Percentiles rank a stretch among this genome's conserved stretches.
These are phyloP conservation scores for Brachionus asplanchnoidis DNA, from an alignment of 1,140 invertebrate genomes.

Conservation along the genomic window DNA sequence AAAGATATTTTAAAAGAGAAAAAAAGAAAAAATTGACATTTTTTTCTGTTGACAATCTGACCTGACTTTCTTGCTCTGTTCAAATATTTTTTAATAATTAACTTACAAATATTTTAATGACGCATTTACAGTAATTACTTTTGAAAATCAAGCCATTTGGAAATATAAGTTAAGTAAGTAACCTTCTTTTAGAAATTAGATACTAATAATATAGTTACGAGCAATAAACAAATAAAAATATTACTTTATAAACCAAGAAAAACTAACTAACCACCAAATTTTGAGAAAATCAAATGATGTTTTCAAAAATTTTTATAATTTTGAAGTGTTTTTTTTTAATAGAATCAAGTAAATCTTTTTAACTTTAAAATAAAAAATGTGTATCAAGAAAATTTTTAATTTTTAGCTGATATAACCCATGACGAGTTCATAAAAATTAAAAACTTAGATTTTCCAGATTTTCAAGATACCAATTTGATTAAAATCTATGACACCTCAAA, in stretches of 20 bases:
- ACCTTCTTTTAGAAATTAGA: background rate
- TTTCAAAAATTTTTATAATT: background rate
- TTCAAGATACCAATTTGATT: background rate
- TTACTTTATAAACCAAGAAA: background rate
- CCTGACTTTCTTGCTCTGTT: too few relatives aligned
- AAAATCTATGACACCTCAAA: background rate
- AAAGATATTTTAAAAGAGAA: too few relatives aligned
- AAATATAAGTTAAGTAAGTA: background rate
- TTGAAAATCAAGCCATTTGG: background rate
- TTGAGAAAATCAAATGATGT: background rate
- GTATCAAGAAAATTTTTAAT: too few relatives aligned
- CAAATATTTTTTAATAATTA: too few relatives aligned
- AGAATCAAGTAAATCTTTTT: background rate
- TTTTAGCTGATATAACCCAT: background rate
- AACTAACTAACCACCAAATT: background rate
- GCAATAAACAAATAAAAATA: background rate
- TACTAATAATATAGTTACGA: background rate
- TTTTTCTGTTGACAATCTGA: too few relatives aligned
- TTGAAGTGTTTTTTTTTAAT: background rate
- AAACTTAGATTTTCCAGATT: background rate
- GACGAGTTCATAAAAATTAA: background rate
- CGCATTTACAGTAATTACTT: background rate
- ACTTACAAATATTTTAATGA: background rate
- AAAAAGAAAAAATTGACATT: too few relatives aligned
- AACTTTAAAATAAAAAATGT: too few relatives aligned